phyloP scores from a whole-genome alignment of 2,888 invertebrate species.

The Thymelicus lineola region DNA sequence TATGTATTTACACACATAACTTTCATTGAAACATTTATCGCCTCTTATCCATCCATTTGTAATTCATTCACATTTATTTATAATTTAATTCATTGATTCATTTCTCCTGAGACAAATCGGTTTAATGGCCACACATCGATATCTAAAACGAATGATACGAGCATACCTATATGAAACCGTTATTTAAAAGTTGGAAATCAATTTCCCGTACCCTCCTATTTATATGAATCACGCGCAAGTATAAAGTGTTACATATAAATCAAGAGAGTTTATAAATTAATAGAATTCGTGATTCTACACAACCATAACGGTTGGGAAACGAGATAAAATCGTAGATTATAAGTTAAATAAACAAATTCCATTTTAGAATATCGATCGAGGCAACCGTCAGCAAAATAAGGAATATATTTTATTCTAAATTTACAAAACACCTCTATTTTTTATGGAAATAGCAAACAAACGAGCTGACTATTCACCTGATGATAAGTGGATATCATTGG shows the following conservation, averaged over 20 bases:
- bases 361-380: conserved; percentile 20
- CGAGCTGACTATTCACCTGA: too few species aligned
- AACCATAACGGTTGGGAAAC: conserved; percentile 33
- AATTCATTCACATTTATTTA: too few species aligned
- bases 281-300: conserved; percentile 35
- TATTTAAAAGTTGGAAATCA: conserved; percentile 14
- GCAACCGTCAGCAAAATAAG: conserved; percentile 13
- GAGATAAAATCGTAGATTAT: conserved; percentile 35
- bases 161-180: not conserved
- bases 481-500: too few species aligned
- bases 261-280: conserved; percentile 34
- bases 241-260: conserved; percentile 35
- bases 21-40: too few species aligned
- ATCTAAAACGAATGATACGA: not conserved
- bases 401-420: too few species aligned
- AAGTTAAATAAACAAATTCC: conserved; percentile 37
- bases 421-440: too few species aligned
- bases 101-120: not conserved
- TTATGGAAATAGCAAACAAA: too few species aligned
- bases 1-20: too few species aligned
- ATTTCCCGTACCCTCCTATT: conserved; percentile 20
- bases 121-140: not conserved
- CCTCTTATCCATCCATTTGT: too few species aligned
- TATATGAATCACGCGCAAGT: conserved; percentile 20
- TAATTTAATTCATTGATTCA: not conserved